Evolutionary conservation across 2,888 invertebrate genomes (phyloP), one percentile per base, ranked within the genome.

Genomic region (Drosophila atripex): DNA sequence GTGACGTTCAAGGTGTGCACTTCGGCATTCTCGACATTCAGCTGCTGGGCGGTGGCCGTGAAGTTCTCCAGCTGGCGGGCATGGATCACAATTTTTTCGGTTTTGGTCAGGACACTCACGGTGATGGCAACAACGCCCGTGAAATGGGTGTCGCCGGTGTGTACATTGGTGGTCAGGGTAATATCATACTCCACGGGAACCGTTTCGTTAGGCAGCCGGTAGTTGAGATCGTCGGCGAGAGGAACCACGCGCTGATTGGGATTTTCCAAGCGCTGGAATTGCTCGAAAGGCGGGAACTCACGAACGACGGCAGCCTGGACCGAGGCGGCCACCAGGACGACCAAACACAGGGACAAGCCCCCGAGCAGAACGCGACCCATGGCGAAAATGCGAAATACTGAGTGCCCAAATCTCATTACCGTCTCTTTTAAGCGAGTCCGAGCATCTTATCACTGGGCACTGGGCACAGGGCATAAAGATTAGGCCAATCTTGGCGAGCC

Each of bases 141-240:
- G 58, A 90, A 90, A 0, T 12, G 45, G 0, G 64, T 83, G 0
- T 77, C 73, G 9, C 88, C 89, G 0, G 16, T 73, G 55, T 91
- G 85, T 0, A 91, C 85, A 60, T 82, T 65, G 0, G 91, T 91
- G 2, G 60, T 57, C n/a, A 91, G 47, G 7, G 68, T 68, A 1
- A 91, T 63, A 76, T 92, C 92, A 83, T 94, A 94, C 78, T 93
- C 93, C 7, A 84, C 71, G 0, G 94, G 94, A 0, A 83, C 85
- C 53, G 94, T 91, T 71, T 92, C 91, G 3, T 89, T 90, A 0
- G 94, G 94, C 9, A 95, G 90, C 0, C 93, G 92, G 87, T 94
- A 94, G 45, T 78, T 86, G 0, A 45, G 47, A 18, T 72, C 71
- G 9, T 82, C 64, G 30, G 74, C 85, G 43, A 71, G 72, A 21